A percentile compares a stretch with the other conserved stretches of the same genome.
Evolutionary conservation across 2,888 invertebrate species (phyloP).

Genomic region (Ochropacha duplaris): DNA sequence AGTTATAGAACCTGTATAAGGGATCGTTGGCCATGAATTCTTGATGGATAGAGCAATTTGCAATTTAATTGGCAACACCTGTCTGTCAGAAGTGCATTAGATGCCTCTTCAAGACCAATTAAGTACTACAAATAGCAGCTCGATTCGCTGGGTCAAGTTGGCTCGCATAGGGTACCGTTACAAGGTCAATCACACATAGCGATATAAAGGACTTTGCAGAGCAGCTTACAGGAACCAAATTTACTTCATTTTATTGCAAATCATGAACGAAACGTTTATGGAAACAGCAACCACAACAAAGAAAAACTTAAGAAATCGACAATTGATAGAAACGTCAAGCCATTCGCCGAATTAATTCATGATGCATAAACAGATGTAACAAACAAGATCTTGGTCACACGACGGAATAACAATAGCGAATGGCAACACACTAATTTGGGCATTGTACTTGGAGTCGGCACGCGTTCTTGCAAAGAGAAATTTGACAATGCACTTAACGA

Average conservation of each 20-base stretch:
- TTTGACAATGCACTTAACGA: slow-evolving; percentile 71
- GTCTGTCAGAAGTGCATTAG: slow-evolving; percentile 17
- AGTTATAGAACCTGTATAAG: background rate
- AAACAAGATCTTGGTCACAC: slow-evolving; percentile 39
- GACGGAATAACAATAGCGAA: slow-evolving; percentile 54
- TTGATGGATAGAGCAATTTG: background rate
- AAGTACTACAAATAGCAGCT: slow-evolving; percentile 13
- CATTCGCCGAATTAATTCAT: background rate
- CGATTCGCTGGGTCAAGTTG: background rate
- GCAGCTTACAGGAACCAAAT: background rate
- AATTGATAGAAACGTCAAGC: slow-evolving; percentile 3
- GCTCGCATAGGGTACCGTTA: background rate
- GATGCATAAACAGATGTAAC: slow-evolving; percentile 12
- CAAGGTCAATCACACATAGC: background rate
- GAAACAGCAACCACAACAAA: background rate
- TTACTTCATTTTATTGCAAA: background rate
- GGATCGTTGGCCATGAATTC: background rate
- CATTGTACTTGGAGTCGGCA: slow-evolving; percentile 59
- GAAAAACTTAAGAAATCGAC: background rate
- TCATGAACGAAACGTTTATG: background rate
- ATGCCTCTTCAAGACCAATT: slow-evolving; percentile 24
- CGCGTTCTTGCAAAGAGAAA: slow-evolving; percentile 62
- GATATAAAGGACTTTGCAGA: background rate
- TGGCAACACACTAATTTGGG: slow-evolving; percentile 57
- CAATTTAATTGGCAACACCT: slow-evolving; percentile 13